Percentiles rank a stretch among this genome's conserved stretches.
phyloP scores from a whole-genome alignment of 1,140 invertebrate species.

The Drosophila sproati region DNA sequence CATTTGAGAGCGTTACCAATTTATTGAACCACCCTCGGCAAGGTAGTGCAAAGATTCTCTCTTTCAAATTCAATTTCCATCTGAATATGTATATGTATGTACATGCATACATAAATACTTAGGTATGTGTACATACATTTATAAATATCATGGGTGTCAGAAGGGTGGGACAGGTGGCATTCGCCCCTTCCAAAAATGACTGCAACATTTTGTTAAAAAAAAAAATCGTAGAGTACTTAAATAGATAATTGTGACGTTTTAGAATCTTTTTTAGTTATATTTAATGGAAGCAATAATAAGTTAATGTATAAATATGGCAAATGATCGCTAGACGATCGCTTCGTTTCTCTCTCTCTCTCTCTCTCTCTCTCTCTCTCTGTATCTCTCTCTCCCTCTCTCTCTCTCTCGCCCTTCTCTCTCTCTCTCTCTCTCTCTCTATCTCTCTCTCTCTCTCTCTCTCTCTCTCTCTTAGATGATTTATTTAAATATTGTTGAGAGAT shows the following conservation, averaged over 20 bases:
- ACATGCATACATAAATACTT: neutral
- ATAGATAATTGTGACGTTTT: neutral
- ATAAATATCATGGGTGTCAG: neutral
- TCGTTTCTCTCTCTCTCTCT: too few relatives aligned
- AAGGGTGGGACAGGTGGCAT: neutral
- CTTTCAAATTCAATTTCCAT: neutral
- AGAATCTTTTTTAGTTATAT: neutral
- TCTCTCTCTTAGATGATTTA: too few relatives aligned
- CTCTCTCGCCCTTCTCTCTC: too few relatives aligned
- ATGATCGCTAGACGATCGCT: too few relatives aligned
- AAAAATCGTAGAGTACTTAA: neutral
- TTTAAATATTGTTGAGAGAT: too few relatives aligned
- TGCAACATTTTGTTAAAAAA: constrained; percentile 1
- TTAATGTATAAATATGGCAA: too few relatives aligned
- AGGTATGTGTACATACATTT: neutral
- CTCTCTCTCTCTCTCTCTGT: too few relatives aligned
- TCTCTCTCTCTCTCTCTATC: too few relatives aligned
- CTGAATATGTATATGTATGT: neutral
- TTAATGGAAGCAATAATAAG: too few relatives aligned
- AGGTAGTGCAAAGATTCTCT: neutral
- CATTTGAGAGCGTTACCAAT: neutral
- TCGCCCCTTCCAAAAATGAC: neutral
- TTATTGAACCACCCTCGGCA: neutral
- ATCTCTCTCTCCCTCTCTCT: too few relatives aligned
- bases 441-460: too few relatives aligned